Evolutionary conservation across 2,797 vertebrate genomes (phyloP).

Genomic region (Gephyroberyx darwinii): DNA sequence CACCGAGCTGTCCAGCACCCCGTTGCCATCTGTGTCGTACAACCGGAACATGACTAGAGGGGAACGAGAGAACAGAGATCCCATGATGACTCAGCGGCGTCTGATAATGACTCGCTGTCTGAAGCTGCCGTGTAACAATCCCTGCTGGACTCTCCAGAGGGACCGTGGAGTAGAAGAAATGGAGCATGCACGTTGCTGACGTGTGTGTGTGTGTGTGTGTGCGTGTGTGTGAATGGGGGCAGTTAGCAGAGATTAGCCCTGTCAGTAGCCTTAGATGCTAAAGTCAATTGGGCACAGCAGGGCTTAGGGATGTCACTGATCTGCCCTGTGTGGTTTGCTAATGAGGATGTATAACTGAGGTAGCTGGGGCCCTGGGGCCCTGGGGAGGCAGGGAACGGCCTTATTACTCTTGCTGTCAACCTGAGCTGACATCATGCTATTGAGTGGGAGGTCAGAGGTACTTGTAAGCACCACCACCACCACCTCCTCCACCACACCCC

Average conservation of each 20-base stretch:
- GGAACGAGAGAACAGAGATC: conserved; percentile 60
- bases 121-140: conserved; percentile 14
- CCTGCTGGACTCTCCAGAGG: conserved; percentile 26
- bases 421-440: conserved; percentile 19
- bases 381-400: conserved; percentile 18
- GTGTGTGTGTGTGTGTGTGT: background rate
- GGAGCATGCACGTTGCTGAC: conserved; percentile 9
- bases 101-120: conserved; percentile 40
- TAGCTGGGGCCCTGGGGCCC: conserved; percentile 20
- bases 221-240: conserved; percentile 2
- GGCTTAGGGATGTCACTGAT: conserved; percentile 42
- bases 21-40: conserved; percentile 93
- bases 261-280: conserved; percentile 41
- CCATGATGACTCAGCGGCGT: conserved; percentile 46
- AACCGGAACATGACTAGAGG: conserved; percentile 93
- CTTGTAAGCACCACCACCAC: background rate
- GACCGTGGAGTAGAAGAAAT: conserved; percentile 27
- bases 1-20: conserved; percentile 93
- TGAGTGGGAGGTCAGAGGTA: background rate
- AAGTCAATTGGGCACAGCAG: conserved; percentile 35
- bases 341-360: conserved; percentile 5
- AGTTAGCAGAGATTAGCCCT: conserved; percentile 56
- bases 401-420: conserved; percentile 33
- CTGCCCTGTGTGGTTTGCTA: conserved; percentile 26
- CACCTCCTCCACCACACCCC: no score